These are phyloP conservation scores for Halichoeres trimaculatus DNA, from an alignment of 2,113 vertebrate species.

Conservation along the genomic window DNA sequence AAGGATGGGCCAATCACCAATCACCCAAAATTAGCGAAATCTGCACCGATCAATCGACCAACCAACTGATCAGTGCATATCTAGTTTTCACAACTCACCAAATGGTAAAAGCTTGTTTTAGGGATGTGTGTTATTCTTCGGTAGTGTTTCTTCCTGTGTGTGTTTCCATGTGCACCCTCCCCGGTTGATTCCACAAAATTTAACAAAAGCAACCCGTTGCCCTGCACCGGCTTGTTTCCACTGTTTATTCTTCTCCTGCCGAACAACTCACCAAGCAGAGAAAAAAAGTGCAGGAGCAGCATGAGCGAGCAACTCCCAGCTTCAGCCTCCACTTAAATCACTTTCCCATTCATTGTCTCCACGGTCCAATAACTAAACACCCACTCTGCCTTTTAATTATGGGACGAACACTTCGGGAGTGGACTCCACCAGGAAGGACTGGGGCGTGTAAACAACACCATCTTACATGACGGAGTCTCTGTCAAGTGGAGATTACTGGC, in stretches of 20 bases:
- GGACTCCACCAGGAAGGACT: conserved; percentile 31
- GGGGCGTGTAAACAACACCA: conserved; percentile 51
- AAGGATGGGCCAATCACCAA: too few species aligned
- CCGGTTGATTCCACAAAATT: neutral
- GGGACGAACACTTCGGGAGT: conserved; percentile 50
- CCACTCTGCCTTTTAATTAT: conserved; percentile 57
- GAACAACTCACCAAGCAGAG: conserved; percentile 5
- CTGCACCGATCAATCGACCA: too few species aligned
- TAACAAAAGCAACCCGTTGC: conserved; percentile 23
- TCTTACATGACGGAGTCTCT: conserved; percentile 47
- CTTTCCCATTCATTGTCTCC: conserved; percentile 56
- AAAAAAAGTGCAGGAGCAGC: conserved; percentile 32
- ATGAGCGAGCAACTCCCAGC: conserved; percentile 17
- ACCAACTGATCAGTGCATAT: too few species aligned
- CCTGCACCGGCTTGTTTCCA: conserved; percentile 45
- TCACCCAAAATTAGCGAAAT: too few species aligned
- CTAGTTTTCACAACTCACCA: too few species aligned
- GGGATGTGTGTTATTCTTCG: neutral
- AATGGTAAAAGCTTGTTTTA: neutral
- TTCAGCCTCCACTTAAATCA: conserved; percentile 33
- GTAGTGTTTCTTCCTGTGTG: neutral
- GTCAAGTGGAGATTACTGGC: conserved; percentile 48
- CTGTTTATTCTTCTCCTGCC: conserved; percentile 18
- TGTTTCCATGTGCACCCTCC: neutral
- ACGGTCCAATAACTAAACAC: conserved; percentile 23